Base-by-base conservation (phyloP, 2,797 vertebrate species). In the Pangasius krempfi region DNA sequence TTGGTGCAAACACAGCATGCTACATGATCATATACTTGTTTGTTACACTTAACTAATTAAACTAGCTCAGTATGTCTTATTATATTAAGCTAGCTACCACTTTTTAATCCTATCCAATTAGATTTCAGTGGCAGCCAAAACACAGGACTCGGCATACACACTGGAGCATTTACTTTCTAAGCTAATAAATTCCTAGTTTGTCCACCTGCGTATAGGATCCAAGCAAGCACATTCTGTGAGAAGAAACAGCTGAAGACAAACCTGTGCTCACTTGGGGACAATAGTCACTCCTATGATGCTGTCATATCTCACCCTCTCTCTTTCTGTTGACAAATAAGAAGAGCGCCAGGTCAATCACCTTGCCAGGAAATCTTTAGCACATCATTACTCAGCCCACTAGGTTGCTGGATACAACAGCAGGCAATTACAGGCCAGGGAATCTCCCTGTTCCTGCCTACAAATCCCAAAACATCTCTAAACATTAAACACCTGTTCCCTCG, bases 401-500 rank as follows among this genome's bases (percentile, higher is more conserved):
- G 88, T 64, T 88, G 91, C 91, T 90, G 90, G 91, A 90, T 72
- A 88, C 79, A 89, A 88, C 90, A 89, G 91, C 86, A 91, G 85
- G 84, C 89, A 88, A 89, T 92, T 90, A 89, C 73, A 89, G 84
- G 90, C 50, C 86, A 86, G 89, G 90, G 89, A 89, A 89, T 89
- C 85, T 91, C 87, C 89, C 64, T 90, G 84, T 90, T 89, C 87
- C 86, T 84, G 88, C 58, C 89, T 85, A 87, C 86, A 88, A 80
- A 91, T 90, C 88, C 86, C 92, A 89, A 91, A 92, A 92, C 90
- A 87, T 92, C 80, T 80, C 90, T 68, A 66, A 92, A 90, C 92
- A 90, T 95, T 93, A 94, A 95, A 91, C 92, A 93, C 92, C 92
- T 94, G 93, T 93, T 95, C 91, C 89, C 79, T 78, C 47, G 87